Base-by-base conservation (phyloP, 2,888 invertebrate genomes). In the Phaonia tiefii region DNA sequence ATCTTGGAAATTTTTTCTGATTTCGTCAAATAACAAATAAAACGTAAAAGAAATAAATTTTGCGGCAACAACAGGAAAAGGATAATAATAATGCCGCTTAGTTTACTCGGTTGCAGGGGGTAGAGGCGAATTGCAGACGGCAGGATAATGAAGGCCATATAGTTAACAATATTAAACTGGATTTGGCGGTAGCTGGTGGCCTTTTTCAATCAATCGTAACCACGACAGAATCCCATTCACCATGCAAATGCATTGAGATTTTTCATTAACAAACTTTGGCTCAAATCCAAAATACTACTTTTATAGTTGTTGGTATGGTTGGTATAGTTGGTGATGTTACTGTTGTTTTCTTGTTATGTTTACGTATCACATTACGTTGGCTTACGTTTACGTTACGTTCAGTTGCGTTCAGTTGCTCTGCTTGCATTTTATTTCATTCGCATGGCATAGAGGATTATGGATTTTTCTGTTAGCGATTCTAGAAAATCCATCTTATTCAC, bases 231-330 rank as follows among this genome's bases (percentile, higher is more conserved):
- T 44, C 44, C 22, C 37, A 17, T 22, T 71, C 37, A 26, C n/a
- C 71, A 72, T 51, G 72, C 67, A 75, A 72, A 72, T 79, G 60
- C 46, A 25, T 72, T 56, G 58, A 49, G 13, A 42, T 67, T 75
- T 79, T 69, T 79, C 75, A 79, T 75, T 79, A 79, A 79, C 60
- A 67, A 79, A 72, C 42, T 72, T 67, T 79, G 79, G 79, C 79
- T 37, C 44, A 63, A 54, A 54, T 72, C 75, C 79, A 79, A 31
- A 72, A 72, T 54, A 31, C 31, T 8, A 44, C 15, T 70, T 39
- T 73, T 51, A 31, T 67, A 4, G 7, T 54, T 54, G 54, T 54
- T 54, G 54, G 13, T n/a, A 31, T 8, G 31, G 3, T 31, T 31
- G 3, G 31, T 31, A 8, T 31, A 5, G 3, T 31, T 31, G 8